These are phyloP conservation scores for Glossosoma conforme DNA, from an alignment of 1,140 invertebrate genomes.

Conservation along the genomic window DNA sequence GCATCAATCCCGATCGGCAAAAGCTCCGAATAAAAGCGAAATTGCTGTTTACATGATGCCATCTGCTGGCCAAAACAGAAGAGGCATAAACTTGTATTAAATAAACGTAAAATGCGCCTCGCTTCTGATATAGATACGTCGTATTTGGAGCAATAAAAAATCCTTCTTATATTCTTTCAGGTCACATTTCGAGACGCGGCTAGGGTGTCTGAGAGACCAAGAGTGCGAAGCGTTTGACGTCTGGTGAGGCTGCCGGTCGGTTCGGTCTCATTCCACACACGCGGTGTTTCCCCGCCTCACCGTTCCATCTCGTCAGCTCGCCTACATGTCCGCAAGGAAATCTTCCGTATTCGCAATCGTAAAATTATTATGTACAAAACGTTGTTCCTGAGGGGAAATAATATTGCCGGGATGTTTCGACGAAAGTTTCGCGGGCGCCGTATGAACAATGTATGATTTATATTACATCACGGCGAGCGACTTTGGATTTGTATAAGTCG, in stretches of 20 bases:
- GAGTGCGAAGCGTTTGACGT: neutral
- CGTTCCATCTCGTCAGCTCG: constrained; percentile 6
- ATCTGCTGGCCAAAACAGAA: constrained; percentile 1
- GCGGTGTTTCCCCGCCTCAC: neutral
- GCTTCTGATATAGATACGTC: neutral
- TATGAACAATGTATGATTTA: too few relatives aligned
- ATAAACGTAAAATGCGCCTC: constrained; percentile 17
- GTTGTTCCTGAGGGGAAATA: neutral
- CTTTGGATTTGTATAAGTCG: too few relatives aligned
- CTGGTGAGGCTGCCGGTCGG: neutral
- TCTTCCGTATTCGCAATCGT: constrained; percentile 7
- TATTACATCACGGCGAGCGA: too few relatives aligned
- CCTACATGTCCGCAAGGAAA: constrained; percentile 1
- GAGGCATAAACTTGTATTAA: constrained; percentile 12
- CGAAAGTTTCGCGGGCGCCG: too few relatives aligned
- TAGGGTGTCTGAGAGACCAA: neutral
- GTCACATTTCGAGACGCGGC: constrained; percentile 8
- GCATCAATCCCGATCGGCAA: neutral
- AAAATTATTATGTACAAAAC: constrained; percentile 21
- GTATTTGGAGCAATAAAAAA: constrained; percentile 13
- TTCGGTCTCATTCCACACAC: neutral
- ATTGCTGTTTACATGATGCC: constrained; percentile 12
- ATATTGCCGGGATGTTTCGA: neutral
- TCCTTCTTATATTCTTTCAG: constrained; percentile 14
- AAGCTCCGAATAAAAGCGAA: constrained; percentile 4